phyloP scores from a whole-genome alignment of 2,797 vertebrate species.

The Argya squamiceps region DNA sequence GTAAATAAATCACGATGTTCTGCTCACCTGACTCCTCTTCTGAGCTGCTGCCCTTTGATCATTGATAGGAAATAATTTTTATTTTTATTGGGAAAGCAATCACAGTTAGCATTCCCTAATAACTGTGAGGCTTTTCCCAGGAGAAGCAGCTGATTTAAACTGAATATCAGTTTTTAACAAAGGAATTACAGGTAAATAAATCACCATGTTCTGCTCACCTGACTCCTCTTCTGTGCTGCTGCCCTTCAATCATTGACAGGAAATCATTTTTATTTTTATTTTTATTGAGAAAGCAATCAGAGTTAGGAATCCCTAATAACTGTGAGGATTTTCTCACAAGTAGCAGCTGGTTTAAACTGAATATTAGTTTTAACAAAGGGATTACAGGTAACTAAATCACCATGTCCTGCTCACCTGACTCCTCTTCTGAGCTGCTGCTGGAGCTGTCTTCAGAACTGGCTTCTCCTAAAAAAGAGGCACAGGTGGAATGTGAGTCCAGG shows the following conservation, averaged over 20 bases:
- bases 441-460: neutral
- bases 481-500: neutral
- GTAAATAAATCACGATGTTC: too few relatives aligned
- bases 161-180: too few relatives aligned
- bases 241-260: neutral
- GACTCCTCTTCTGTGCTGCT: neutral
- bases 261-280: neutral
- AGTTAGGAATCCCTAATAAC: neutral
- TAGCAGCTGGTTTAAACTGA: neutral
- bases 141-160: neutral
- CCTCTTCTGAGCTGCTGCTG: slow-evolving; percentile 43
- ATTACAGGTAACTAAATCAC: neutral
- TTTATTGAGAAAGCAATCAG: neutral
- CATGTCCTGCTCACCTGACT: slow-evolving; percentile 27
- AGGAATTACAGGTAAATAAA: neutral
- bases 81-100: neutral
- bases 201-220: neutral
- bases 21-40: too few relatives aligned
- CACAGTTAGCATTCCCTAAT: neutral
- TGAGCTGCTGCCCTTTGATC: neutral
- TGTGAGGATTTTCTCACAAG: neutral
- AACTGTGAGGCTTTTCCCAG: neutral
- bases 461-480: slow-evolving; percentile 7
- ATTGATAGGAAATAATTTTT: neutral
- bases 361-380: neutral